Evolutionary conservation across 2,797 vertebrate species (phyloP).

Genomic region (Sardinella longiceps): DNA sequence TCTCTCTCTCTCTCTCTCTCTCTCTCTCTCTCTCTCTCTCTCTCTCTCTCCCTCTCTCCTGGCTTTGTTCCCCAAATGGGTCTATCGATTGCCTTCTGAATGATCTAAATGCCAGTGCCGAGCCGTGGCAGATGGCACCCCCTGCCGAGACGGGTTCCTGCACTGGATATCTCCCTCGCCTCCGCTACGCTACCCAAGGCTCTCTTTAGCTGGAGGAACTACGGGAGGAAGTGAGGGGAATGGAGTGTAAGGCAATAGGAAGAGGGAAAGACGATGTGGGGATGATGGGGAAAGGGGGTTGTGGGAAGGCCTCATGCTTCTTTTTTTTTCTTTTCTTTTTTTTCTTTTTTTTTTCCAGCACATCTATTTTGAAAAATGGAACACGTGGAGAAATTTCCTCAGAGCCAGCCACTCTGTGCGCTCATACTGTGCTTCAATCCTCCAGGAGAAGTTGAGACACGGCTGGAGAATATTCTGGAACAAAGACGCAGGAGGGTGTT

Average conservation of each 20-base stretch:
- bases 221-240: not conserved
- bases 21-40: not conserved
- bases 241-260: not conserved
- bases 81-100: constrained; percentile 20
- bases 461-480: not conserved
- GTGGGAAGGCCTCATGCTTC: not conserved
- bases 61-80: constrained; percentile 20
- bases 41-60: not conserved
- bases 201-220: not conserved
- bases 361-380: not conserved
- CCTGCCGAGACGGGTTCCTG: not conserved
- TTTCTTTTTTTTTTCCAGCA: not conserved
- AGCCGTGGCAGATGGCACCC: not conserved
- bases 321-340: too few relatives aligned
- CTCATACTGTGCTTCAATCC: not conserved
- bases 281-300: not conserved
- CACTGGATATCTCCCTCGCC: not conserved
- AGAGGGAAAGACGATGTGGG: too few relatives aligned
- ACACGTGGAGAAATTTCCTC: not conserved
- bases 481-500: constrained; percentile 3
- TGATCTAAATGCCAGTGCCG: constrained; percentile 16
- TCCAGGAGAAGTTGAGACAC: not conserved
- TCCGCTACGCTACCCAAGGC: not conserved
- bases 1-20: not conserved
- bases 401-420: not conserved